phyloP scores from a whole-genome alignment of 1,140 invertebrate genomes.

The Tetramorium alpestre region DNA sequence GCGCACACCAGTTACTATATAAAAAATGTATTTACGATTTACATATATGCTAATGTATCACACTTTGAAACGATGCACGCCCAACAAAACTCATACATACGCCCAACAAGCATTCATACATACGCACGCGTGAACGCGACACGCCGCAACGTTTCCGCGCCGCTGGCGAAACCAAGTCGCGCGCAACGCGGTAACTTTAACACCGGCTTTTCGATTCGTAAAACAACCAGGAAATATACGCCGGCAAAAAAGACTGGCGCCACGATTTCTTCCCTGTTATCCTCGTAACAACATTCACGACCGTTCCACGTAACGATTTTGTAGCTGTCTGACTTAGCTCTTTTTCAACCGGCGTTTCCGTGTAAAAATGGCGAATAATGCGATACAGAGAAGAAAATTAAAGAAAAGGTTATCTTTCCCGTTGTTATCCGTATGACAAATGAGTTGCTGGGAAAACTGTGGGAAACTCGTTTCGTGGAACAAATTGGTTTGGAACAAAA shows the following conservation, averaged over 20 bases:
- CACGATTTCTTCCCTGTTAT: background rate
- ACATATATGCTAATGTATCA: slow-evolving; percentile 52
- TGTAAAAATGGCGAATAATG: slow-evolving; percentile 14
- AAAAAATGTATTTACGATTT: slow-evolving; percentile 53
- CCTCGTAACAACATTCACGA: slow-evolving; percentile 15
- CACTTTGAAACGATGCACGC: slow-evolving; percentile 1
- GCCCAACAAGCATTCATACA: no score
- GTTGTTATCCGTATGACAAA: background rate
- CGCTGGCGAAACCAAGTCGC: background rate
- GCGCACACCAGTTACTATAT: slow-evolving; percentile 18
- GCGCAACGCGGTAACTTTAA: background rate
- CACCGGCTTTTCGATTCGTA: background rate
- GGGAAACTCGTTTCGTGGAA: slow-evolving; percentile 2
- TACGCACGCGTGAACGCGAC: background rate
- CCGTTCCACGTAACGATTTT: slow-evolving; percentile 21
- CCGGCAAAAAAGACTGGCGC: background rate
- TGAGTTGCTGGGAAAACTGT: background rate
- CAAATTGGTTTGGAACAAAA: background rate
- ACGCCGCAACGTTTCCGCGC: background rate
- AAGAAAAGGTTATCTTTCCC: background rate
- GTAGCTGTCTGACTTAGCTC: background rate
- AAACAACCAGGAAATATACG: background rate
- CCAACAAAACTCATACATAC: background rate
- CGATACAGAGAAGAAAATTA: background rate
- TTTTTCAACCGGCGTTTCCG: background rate